Percentiles rank a stretch among this genome's conserved stretches.
These are phyloP conservation scores for Carabus problematicus DNA, from an alignment of 2,888 invertebrate species.

Conservation along the genomic window DNA sequence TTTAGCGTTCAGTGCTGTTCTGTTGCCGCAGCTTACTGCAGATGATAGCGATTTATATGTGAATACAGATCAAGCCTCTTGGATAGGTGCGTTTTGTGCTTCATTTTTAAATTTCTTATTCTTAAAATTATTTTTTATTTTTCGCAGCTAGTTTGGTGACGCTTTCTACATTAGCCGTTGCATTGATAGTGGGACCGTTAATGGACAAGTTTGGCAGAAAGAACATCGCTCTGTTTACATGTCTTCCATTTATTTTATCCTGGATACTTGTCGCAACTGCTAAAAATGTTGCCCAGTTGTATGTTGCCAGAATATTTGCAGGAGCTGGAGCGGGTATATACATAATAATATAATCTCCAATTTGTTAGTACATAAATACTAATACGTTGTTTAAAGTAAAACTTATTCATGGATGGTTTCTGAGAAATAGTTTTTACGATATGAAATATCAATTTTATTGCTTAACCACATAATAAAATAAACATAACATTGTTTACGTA, in stretches of 20 bases:
- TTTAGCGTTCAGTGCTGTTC: conserved; percentile 66
- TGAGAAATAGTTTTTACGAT: neutral
- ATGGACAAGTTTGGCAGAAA: conserved; percentile 66
- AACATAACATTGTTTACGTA: no score
- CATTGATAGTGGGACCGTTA: conserved; percentile 62
- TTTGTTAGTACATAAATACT: conserved; percentile 3
- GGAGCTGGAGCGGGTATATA: conserved; percentile 62
- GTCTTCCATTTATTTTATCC: conserved; percentile 60
- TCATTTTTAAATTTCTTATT: neutral
- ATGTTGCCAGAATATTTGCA: conserved; percentile 61
- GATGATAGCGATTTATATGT: conserved; percentile 57
- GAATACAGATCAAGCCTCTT: conserved; percentile 61
- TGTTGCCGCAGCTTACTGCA: conserved; percentile 61
- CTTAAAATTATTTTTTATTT: conserved; percentile 39
- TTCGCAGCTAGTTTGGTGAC: conserved; percentile 65
- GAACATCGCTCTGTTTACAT: conserved; percentile 58
- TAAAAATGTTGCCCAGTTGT: conserved; percentile 59
- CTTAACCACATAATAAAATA: no score
- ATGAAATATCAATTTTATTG: no score
- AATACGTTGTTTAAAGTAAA: conserved; percentile 4
- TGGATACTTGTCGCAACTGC: conserved; percentile 62
- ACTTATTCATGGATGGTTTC: neutral
- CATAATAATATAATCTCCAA: neutral
- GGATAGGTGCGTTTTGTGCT: conserved; percentile 61
- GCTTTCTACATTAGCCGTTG: conserved; percentile 63